Evolutionary conservation across 2,797 vertebrate species (phyloP), one percentile per base, ranked within the genome.

Genomic region (Pangasius larnaudii): DNA sequence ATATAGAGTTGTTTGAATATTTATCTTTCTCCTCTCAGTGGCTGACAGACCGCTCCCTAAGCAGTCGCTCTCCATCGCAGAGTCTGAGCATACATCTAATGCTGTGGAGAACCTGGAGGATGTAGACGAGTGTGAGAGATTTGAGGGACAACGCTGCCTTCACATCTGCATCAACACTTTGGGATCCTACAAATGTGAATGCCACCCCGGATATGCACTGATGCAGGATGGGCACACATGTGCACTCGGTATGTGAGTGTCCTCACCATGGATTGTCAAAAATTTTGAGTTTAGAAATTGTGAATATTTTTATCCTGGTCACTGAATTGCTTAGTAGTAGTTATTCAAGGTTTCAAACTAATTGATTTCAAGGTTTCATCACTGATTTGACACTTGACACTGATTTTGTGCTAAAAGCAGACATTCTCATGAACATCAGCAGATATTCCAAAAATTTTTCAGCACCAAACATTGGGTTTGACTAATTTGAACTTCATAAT

Each of bases 141-240:
- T 96, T 0, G 93, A 92, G 0, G 95, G 95, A 22, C 96, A 96
- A 79, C 95, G 97, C 90, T 98, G 98, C 92, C 94, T 95, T 81
- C 96, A 96, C 90, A 92, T 86, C 0, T 96, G 96, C 91, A 94
- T 96, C 94, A 97, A 97, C 92, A 97, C 96, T 0, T 95, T 95
- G 90, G 96, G 96, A 86, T 98, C 97, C 7, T 98, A 97, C 92
- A 95, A 85, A 92, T 98, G 97, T 27, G 94, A 95, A 1, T 98
- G 98, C 86, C 96, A 96, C 87, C 96, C 94, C 0, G 96, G 97
- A 84, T 98, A 97, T 93, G 89, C 75, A 1, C 95, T 98, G 89
- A 97, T 96, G 91, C 95, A 90, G 0, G 97, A 98, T 13, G 95
- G 96, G n/a, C 96, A 94, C 87, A 96, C 96, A 87, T 98, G 98